Evolutionary conservation across 2,888 invertebrate genomes (phyloP), one percentile per base, ranked within the genome.

Genomic region (Diaperis boleti): DNA sequence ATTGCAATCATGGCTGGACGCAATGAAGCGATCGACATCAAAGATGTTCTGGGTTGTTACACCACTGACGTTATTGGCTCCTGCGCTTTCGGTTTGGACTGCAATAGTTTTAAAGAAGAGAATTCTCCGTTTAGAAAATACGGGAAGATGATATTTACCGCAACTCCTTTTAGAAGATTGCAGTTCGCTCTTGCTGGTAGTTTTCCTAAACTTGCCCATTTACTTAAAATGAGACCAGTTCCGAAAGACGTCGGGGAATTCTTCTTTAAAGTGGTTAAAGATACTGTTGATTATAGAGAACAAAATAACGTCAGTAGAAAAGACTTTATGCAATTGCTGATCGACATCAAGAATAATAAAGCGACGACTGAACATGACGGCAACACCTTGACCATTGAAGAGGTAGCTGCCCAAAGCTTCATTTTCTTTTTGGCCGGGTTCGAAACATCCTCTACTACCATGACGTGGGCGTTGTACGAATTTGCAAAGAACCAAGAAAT

Each of bases 51-150:
- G 63, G 84, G 84, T 1, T 83, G 83, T 64, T 87, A 84, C 70
- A 83, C 86, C 0, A 85, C 86, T 80, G 86, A 87, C 69, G 83
- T 86, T 1, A 85, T 87, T 15, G 86, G 85, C 0, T 84, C 83
- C 44, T 84, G 85, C 47, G 87, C 85, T 6, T 87, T 87, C 72
- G 87, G 87, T 18, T 79, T 87, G 2, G 84, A 86, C 62, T 84
- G 84, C 65, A 84, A 87, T 68, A 83, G 84, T 18, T 83, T 87
- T 47, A 80, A 82, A 50, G 81, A 85, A 73, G 77, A 85, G 60
- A 82, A 84, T 62, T 83, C 85, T 3, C 65, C 61, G 8, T 87
- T 87, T 74, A 59, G 70, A 44, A 52, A 64, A 18, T 68, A 74
- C 35, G 69, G 64, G 4, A 70, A 67, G 10, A 33, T 33, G 11